Percentiles rank a stretch among this genome's conserved stretches.
These are phyloP conservation scores for Lacerta agilis DNA, from an alignment of 2,797 vertebrate species.

Conservation along the genomic window DNA sequence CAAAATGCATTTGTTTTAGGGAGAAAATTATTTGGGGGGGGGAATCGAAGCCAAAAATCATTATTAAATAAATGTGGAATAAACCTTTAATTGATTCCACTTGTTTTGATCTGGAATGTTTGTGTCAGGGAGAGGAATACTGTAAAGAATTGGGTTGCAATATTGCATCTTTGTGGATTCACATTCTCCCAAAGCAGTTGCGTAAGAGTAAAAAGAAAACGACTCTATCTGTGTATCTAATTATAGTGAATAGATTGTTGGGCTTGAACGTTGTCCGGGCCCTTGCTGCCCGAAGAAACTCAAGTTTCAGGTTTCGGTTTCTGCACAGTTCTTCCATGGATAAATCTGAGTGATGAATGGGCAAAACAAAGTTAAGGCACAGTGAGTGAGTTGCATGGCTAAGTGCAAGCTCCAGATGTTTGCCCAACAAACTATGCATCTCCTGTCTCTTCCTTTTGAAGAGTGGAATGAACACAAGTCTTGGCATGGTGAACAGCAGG, in stretches of 20 bases:
- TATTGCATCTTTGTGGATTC: neutral
- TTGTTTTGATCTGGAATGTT: neutral
- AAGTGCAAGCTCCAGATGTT: too few relatives aligned
- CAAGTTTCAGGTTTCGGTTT: too few relatives aligned
- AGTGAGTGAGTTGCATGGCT: too few relatives aligned
- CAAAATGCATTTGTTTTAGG: slow-evolving; percentile 71
- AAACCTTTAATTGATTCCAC: neutral
- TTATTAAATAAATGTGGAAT: neutral
- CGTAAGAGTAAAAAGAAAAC: neutral
- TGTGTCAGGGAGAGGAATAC: neutral
- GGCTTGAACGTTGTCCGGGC: too few relatives aligned
- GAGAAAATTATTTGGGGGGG: neutral
- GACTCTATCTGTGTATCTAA: neutral
- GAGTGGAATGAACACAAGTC: too few relatives aligned
- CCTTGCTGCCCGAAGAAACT: too few relatives aligned
- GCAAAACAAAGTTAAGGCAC: too few relatives aligned
- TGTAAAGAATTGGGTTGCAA: neutral
- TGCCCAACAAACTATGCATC: too few relatives aligned
- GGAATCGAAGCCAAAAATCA: neutral
- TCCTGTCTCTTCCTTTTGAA: too few relatives aligned
- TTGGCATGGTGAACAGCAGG: too few relatives aligned
- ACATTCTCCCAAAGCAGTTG: neutral
- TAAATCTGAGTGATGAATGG: too few relatives aligned
- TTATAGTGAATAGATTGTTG: neutral
- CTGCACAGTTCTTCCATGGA: too few relatives aligned